These are phyloP conservation scores for Anableps anableps DNA, from an alignment of 2,797 vertebrate genomes.

Conservation along the genomic window DNA sequence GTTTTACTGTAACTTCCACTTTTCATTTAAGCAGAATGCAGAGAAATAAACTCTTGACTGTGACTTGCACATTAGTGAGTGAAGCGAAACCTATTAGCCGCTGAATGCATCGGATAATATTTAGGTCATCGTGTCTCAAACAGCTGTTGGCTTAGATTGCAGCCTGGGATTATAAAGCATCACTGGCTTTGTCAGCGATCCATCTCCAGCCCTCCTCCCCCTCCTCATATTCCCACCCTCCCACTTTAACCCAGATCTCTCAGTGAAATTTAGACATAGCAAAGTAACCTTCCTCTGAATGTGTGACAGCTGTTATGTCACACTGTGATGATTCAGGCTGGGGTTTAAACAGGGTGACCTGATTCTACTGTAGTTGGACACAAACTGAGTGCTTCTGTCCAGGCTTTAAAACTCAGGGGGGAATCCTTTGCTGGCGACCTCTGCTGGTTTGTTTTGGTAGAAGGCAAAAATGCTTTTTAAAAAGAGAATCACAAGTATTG, in stretches of 20 bases:
- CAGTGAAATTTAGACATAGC: slow-evolving; percentile 34
- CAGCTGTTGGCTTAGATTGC: slow-evolving; percentile 69
- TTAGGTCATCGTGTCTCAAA: slow-evolving; percentile 69
- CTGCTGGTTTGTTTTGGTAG: slow-evolving; percentile 51
- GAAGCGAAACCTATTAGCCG: slow-evolving; percentile 48
- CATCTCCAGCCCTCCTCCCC: not conserved
- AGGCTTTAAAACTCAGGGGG: not conserved
- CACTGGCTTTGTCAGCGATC: slow-evolving; percentile 57
- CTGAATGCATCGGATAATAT: slow-evolving; percentile 65
- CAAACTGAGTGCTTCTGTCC: slow-evolving; percentile 11
- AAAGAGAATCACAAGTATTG: not conserved
- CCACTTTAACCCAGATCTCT: slow-evolving; percentile 48
- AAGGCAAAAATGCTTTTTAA: not conserved
- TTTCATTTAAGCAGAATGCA: slow-evolving; percentile 4
- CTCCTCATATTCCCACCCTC: not conserved
- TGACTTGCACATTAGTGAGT: not conserved
- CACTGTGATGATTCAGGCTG: slow-evolving; percentile 25
- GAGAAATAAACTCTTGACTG: slow-evolving; percentile 2
- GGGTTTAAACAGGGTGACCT: slow-evolving; percentile 49
- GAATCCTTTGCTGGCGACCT: slow-evolving; percentile 25
- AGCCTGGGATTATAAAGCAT: slow-evolving; percentile 73
- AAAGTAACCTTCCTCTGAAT: slow-evolving; percentile 34
- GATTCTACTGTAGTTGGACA: slow-evolving; percentile 29
- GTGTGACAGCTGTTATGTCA: slow-evolving; percentile 50
- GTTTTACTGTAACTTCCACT: slow-evolving; percentile 14